Conservation (phyloP, 2,797 vertebrate species). For the Catostomus latipinnis region DNA sequence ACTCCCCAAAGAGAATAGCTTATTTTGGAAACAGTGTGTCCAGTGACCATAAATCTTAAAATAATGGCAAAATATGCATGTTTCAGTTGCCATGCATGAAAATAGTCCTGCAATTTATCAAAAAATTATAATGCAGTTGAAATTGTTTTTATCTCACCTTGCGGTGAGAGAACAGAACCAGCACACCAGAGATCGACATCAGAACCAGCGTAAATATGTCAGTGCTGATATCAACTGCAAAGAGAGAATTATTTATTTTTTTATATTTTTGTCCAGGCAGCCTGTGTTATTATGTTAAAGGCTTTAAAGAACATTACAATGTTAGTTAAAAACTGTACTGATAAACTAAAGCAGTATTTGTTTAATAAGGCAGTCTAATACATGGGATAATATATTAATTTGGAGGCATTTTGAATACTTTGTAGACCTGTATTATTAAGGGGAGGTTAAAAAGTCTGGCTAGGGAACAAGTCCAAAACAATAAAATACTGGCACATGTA, state of each 20-base stretch:
- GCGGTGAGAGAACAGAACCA: slow-evolving; percentile 73
- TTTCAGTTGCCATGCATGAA: too few relatives aligned
- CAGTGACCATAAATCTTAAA: neutral
- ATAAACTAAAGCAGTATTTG: too few relatives aligned
- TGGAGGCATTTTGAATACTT: too few relatives aligned
- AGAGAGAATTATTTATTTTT: neutral
- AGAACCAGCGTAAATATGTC: slow-evolving; percentile 76
- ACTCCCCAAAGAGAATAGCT: neutral
- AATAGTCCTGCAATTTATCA: too few relatives aligned
- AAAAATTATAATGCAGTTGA: neutral
- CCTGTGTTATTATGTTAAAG: neutral
- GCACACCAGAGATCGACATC: slow-evolving; percentile 76
- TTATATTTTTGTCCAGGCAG: neutral
- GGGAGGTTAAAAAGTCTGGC: too few relatives aligned
- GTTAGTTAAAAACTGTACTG: too few relatives aligned
- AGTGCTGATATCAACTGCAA: slow-evolving; percentile 74
- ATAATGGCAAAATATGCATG: slow-evolving; percentile 1
- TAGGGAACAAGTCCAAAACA: too few relatives aligned
- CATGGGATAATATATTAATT: too few relatives aligned
- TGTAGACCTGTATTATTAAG: too few relatives aligned
- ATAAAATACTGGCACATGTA: too few relatives aligned
- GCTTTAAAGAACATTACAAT: neutral
- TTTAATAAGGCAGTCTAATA: too few relatives aligned
- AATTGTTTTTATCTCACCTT: slow-evolving; percentile 66
- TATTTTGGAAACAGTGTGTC: neutral